Evolutionary conservation across 2,113 vertebrate species (phyloP).

Genomic region (Vombatus ursinus): DNA sequence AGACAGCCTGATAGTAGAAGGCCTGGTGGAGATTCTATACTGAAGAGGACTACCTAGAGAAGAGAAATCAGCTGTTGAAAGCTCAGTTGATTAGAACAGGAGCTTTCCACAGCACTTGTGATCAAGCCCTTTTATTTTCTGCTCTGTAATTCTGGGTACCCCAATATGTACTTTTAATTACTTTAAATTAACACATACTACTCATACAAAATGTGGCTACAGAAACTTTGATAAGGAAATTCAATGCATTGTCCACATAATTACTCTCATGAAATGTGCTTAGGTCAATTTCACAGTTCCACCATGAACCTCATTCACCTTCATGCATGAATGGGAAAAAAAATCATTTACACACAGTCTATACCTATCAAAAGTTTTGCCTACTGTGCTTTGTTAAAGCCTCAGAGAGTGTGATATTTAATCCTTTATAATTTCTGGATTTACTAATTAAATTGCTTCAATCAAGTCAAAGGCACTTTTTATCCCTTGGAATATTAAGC

Average conservation of each 20-base stretch:
- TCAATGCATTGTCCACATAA: background rate
- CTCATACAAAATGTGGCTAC: background rate
- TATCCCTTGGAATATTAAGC: constrained; percentile 78
- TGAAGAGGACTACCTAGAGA: background rate
- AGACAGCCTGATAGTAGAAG: constrained; percentile 61
- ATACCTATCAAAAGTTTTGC: constrained; percentile 71
- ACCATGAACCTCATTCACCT: constrained; percentile 32
- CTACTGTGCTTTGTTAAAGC: constrained; percentile 73
- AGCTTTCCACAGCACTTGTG: constrained; percentile 16
- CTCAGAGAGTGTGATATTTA: constrained; percentile 75
- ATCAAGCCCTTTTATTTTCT: constrained; percentile 15
- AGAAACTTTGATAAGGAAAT: constrained; percentile 24
- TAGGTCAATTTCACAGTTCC: constrained; percentile 47
- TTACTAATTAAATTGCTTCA: constrained; percentile 81
- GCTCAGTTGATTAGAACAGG: constrained; percentile 45
- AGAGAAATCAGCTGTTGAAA: constrained; percentile 44
- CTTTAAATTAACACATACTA: constrained; percentile 28
- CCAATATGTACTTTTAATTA: constrained; percentile 57
- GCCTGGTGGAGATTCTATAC: constrained; percentile 53
- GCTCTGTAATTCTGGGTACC: constrained; percentile 14
- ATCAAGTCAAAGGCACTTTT: constrained; percentile 76
- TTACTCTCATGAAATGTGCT: constrained; percentile 22
- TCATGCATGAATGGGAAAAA: constrained; percentile 18
- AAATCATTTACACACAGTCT: constrained; percentile 49
- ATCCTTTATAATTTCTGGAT: constrained; percentile 78